Evolutionary conservation across 2,888 invertebrate species (phyloP), one percentile per base, ranked within the genome.

Genomic region (Fragum fragum): DNA sequence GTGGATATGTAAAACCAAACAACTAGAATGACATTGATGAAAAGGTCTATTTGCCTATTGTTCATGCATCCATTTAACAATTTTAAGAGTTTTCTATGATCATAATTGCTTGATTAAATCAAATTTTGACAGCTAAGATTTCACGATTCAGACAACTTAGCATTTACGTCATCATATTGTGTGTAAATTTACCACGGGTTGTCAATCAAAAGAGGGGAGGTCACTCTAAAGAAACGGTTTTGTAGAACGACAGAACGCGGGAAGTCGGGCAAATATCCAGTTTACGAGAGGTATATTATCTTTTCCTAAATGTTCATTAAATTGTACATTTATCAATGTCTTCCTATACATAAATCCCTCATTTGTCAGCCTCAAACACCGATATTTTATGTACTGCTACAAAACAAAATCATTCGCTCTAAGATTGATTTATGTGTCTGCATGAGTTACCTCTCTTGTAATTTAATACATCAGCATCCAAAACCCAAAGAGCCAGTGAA

Each of bases 391-490:
- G 16, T 18, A 3, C 14, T 18, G 5, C 11, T 26, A 23, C 21
- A 57, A 18, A 14, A 57, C 23, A 57, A 14, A 21, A n/a, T 23
- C 57, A 11, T 9, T 57, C n/a, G n/a, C 23, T 3, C 11, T 21
- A 57, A 26, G 42, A 18, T 42, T 66, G 66, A 66, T 39, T 70
- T 53, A 70, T 53, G 7, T 14, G 29, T 70, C 74, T 26, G 55
- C 32, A 47, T 9, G 74, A 74, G 74, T 74, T 74, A 32, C 63
- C 74, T 68, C 74, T 55, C 68, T 66, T 74, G 66, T 66, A 66
- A 74, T 74, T 66, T 74, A 74, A 74, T 74, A 73, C 73, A 63
- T 66, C 53, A 71, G 55, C 71, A 71, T 53, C 71, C 32, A 18
- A 23, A 23, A 42, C 36, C 39, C 32, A 36, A 6, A 36, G 9